Evolutionary conservation across 2,888 invertebrate species (phyloP), one percentile per base, ranked within the genome.

Genomic region (Lasioglossum villosulum): DNA sequence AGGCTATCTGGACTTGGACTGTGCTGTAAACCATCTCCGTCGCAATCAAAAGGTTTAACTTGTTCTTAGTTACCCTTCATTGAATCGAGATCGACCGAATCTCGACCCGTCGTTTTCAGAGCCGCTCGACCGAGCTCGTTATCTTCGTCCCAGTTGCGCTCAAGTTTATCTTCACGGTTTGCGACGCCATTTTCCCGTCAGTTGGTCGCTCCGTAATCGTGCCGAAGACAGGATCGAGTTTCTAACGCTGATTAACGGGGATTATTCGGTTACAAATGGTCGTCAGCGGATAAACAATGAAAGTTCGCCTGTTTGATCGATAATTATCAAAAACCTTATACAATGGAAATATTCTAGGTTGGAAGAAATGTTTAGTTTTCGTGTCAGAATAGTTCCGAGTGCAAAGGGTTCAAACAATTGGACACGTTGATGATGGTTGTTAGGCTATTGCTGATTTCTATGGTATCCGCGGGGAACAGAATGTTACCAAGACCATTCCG

Each of bases 131-230:
- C 66, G 71, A 39, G 19, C 78, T 66, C 72, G 74, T 89, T 85
- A 89, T 82, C 89, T 72, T 56, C 45, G 72, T 66, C 78, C 74
- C 80, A 85, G 84, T 90, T 86, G 88, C 78, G 52, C 30, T 42
- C 75, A 34, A 34, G 76, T 82, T 84, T 91, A 83, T 87, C 85
- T 88, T 78, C 52, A 77, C 85, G 39, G 73, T 39, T 77, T 52
- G 52, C 66, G 5, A 6, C 34, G 30, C 71, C 56, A 59, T 78
- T 78, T 80, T 78, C 66, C 23, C 77, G 66, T 42, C 30, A 52
- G 56, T 34, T 68, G 45, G 19, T 16, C 39, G 70, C 23, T 70
- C 30, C 45, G 48, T 39, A 30, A 70, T 63, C 74, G 48, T 73
- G 27, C 2, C 76, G 59, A 27, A 82, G 48, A 34, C 66, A 45